Evolutionary conservation across 2,113 vertebrate genomes (phyloP), one percentile per base, ranked within the genome.

Genomic region (western clawed frog (Xenopus tropicalis)): DNA sequence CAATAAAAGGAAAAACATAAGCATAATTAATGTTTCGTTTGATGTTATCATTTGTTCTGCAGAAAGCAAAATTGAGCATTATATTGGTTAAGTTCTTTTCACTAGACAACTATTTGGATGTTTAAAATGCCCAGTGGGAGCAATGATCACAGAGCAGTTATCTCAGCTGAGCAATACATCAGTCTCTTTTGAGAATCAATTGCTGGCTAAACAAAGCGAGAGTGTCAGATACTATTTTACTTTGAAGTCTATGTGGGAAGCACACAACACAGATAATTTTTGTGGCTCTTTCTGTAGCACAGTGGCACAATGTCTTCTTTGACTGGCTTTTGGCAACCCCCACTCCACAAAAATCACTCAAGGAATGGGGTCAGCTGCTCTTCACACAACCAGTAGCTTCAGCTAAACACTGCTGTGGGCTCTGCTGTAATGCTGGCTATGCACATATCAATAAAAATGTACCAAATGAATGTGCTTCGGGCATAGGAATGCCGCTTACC

Each of bases 141-240:
- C 19, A 54, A 17, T 54, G 52, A 17, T 54, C 17, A 54, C 16
- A 54, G 52, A n/a, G 52, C 1, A 54, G 19, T 54, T n/a, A n/a
- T 54, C 16, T 54, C 19, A 17, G 16, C 19, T 54, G 52, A 54
- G 52, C 17, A 54, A 54, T n/a, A n/a, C 52, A 54, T 54, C 52
- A 54, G 19, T 54, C 52, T 54, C 52, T n/a, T n/a, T 54, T n/a
- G 19, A 54, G 52, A 54, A 54, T n/a, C 52, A 54, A 54, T 54
- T 54, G 19, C 52, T n/a, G 52, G 5, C 19, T 17, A n/a, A 54
- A 54, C 16, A 17, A n/a, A 48, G 13, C 13, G 6, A n/a, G 52
- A 54, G 52, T 54, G 52, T 54, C 16, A 54, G 52, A 54, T n/a
- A 54, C 16, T 19, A 54, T 54, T 48, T 54, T 54, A 54, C 19